Evolutionary conservation across 2,888 invertebrate genomes (phyloP), one percentile per base, ranked within the genome.

Genomic region (Gandaritis pyraliata): DNA sequence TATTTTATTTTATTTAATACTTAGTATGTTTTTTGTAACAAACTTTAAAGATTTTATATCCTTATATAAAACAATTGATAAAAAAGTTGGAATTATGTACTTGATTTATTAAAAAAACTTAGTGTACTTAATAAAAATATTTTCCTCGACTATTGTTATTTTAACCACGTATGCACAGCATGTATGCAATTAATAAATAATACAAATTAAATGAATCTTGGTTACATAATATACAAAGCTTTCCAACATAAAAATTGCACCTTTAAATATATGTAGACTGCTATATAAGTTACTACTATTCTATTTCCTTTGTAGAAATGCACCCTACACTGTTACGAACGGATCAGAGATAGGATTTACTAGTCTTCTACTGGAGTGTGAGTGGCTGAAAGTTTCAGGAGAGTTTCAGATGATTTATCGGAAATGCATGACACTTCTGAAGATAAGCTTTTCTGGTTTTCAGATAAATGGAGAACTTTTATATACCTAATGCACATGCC

Each of bases 1-100:
- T 49, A 56, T 45, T 13, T 13, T 41, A 43, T 52, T 52, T 60
- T 49, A 52, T 61, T 61, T 61, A 43, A 39, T 29, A 51, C 13
- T 49, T 59, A 46, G 46, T 38, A 39, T 46, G 13, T 60, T 48
- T 29, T 60, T 33, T 18, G 59, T 23, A 41, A 58, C 39, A 52
- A 52, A 46, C 39, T 53, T 49, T 49, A 23, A 5, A 2, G 1
- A 16, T 13, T 41, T 52, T 51, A 38, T 53, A 45, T 10, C 33
- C 23, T 18, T 54, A 33, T n/a, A 18, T 3, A 5, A 33, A 33
- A 33, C 29, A 29, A 4, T 29, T 6, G 29, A 29, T 29, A 29
- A 29, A 29, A 39, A 39, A 55, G 47, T 55, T 55, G 39, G 47
- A 39, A 29, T 33, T 6, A 33, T 33, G 0, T 10, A 33, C 3